phyloP scores from a whole-genome alignment of 92 coral and sea anemone species.

The Epizoanthus scotinus region DNA sequence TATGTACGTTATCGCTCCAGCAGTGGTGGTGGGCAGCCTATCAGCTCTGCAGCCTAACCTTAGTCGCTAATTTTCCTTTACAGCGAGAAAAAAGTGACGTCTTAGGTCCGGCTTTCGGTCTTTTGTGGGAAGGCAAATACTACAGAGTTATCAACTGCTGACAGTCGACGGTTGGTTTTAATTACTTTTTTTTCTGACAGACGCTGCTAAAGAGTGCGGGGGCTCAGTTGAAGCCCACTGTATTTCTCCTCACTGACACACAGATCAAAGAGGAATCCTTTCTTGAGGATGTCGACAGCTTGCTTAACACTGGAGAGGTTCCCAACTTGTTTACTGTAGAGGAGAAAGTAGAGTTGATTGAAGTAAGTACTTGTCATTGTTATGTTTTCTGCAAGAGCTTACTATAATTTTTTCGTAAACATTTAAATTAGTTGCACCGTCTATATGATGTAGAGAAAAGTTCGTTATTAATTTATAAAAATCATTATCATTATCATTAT shows the following conservation, averaged over 20 bases:
- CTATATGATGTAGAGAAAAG: too few species aligned
- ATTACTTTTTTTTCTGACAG: constrained; percentile 41
- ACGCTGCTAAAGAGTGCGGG: constrained; percentile 96
- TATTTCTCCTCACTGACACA: constrained; percentile 94
- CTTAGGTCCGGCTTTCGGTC: not conserved
- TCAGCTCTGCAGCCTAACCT: too few species aligned
- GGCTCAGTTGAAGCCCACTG: constrained; percentile 98
- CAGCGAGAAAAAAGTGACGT: too few species aligned
- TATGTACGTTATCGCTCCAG: too few species aligned
- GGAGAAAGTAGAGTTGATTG: constrained; percentile 96
- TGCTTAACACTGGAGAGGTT: constrained; percentile 99
- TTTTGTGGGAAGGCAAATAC: not conserved
- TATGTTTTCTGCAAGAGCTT: not conserved
- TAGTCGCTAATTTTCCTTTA: too few species aligned
- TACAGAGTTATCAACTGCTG: not conserved
- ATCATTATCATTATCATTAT: too few species aligned
- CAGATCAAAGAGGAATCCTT: constrained; percentile 99
- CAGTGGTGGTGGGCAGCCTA: too few species aligned
- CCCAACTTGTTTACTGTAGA: constrained; percentile 97
- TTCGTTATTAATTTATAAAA: too few species aligned
- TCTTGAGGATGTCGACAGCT: constrained; percentile 98
- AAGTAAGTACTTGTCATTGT: constrained; percentile 57
- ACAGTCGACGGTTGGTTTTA: not conserved
- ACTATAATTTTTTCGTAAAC: too few species aligned
- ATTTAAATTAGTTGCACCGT: too few species aligned